Evolutionary conservation across 2,113 vertebrate species (phyloP).

Genomic region (Cinclus cinclus): DNA sequence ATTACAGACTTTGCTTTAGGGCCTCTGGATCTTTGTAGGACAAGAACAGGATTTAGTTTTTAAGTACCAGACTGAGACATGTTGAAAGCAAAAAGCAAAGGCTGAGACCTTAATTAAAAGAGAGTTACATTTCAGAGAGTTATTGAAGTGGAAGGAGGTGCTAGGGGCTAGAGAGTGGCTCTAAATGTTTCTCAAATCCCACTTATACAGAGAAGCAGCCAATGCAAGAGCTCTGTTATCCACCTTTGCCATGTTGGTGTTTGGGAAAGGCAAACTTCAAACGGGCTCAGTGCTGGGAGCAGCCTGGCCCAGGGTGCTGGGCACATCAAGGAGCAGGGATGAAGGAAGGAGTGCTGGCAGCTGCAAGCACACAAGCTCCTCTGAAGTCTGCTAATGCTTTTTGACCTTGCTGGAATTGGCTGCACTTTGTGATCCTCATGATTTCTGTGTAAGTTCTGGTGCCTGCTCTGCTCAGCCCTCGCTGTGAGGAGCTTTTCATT

Average conservation of each 20-base stretch:
- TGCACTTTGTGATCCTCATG: not conserved
- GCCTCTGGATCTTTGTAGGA: constrained; percentile 13
- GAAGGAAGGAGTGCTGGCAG: not conserved
- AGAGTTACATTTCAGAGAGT: constrained; percentile 38
- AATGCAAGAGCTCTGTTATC: not conserved
- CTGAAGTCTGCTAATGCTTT: constrained; percentile 1
- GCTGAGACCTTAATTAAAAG: constrained; percentile 63
- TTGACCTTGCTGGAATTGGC: constrained; percentile 19
- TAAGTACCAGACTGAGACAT: not conserved
- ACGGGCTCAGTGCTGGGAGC: not conserved
- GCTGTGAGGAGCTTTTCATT: not conserved
- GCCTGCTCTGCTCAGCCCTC: not conserved
- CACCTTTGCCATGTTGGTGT: not conserved
- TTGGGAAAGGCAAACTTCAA: not conserved
- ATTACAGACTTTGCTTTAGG: constrained; percentile 24
- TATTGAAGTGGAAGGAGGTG: constrained; percentile 50
- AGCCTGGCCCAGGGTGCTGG: not conserved
- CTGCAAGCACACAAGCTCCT: not conserved
- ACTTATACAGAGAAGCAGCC: not conserved
- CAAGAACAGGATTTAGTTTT: constrained; percentile 36
- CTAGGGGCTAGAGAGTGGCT: constrained; percentile 18
- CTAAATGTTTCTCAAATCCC: constrained; percentile 29
- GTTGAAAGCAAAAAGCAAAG: constrained; percentile 48
- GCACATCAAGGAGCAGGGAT: not conserved
- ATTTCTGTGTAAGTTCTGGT: not conserved